These are phyloP conservation scores for Tipula helvola DNA, from an alignment of 2,888 invertebrate genomes.

Conservation along the genomic window DNA sequence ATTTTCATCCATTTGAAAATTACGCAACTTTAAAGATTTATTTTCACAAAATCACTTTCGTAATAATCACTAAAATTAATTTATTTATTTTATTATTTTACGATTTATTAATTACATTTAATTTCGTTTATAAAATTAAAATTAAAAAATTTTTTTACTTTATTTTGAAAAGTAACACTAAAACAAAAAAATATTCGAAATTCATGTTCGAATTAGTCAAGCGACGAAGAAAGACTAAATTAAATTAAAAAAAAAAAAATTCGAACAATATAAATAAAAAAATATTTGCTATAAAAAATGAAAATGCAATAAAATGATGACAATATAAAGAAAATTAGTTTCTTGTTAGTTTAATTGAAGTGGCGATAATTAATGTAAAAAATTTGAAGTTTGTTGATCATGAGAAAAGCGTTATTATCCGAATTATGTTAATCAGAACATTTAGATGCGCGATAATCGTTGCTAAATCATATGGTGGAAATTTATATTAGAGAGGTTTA, in stretches of 20 bases:
- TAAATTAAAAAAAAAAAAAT: neutral
- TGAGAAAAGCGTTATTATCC: neutral
- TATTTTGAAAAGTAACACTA: slow-evolving; percentile 6
- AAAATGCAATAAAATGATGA: neutral
- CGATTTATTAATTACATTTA: neutral
- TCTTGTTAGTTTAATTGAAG: neutral
- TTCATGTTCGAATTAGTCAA: slow-evolving; percentile 32
- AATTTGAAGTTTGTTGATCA: neutral
- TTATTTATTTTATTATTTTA: neutral
- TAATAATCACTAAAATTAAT: neutral
- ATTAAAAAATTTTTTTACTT: neutral
- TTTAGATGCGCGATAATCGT: neutral
- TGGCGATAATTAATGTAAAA: neutral
- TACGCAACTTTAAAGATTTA: neutral
- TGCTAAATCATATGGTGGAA: neutral
- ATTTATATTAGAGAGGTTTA: too few species aligned
- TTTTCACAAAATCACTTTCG: neutral
- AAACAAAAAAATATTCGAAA: slow-evolving; percentile 22
- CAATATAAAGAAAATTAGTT: neutral
- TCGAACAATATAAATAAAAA: neutral
- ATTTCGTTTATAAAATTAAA: slow-evolving; percentile 7
- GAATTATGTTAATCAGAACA: neutral
- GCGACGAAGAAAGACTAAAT: slow-evolving; percentile 27
- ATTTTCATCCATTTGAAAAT: neutral
- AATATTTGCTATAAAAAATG: neutral